Percentiles rank a stretch among this genome's conserved stretches.
phyloP scores from a whole-genome alignment of 2,888 invertebrate species.

The Cantharis rustica region DNA sequence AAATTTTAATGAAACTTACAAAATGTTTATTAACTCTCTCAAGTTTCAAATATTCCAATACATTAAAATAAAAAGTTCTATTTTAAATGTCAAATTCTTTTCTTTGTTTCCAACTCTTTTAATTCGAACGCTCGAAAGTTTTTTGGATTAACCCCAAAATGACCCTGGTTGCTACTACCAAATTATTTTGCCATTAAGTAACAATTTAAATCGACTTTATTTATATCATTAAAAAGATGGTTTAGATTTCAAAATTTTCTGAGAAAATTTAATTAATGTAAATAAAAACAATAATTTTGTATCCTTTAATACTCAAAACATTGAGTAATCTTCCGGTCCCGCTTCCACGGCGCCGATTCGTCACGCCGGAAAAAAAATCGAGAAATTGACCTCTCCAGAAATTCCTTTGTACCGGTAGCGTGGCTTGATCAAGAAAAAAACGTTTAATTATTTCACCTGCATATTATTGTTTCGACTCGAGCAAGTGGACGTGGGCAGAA shows the following conservation, averaged over 20 bases:
- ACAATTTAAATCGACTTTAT: background rate
- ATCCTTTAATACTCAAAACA: background rate
- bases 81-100: background rate
- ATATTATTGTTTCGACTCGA: background rate
- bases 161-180: background rate
- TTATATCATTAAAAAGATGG: background rate
- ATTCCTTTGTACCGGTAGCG: background rate
- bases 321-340: background rate
- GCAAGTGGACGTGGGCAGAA: slow-evolving; percentile 9
- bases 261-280: background rate
- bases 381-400: background rate
- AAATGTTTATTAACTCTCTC: background rate
- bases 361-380: background rate
- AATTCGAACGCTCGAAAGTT: background rate
- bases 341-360: background rate
- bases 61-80: background rate
- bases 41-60: background rate
- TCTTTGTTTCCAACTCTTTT: background rate
- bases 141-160: background rate
- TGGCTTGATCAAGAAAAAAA: background rate
- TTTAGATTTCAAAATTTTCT: background rate
- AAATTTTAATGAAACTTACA: background rate
- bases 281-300: background rate
- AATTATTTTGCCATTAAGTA: background rate
- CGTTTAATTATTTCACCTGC: background rate